Percentiles rank a stretch among this genome's conserved stretches.
These are phyloP conservation scores for Stigmatopora nigra DNA, from an alignment of 2,113 vertebrate genomes.

Conservation along the genomic window DNA sequence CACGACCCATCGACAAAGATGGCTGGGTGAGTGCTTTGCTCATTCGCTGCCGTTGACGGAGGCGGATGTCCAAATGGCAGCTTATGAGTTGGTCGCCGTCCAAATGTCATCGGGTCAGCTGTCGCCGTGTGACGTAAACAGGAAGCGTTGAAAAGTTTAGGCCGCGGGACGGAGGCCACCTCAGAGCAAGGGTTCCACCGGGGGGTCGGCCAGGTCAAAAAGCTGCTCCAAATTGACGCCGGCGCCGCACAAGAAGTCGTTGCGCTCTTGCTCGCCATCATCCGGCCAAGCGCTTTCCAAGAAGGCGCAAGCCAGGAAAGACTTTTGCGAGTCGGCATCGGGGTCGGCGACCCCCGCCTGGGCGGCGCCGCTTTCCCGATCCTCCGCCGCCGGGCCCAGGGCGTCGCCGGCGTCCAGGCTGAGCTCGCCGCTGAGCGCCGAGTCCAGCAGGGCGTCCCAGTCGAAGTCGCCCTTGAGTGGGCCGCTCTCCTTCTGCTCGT, in stretches of 20 bases:
- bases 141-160: background rate
- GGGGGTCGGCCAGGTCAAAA: constrained; percentile 74
- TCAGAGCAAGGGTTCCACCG: constrained; percentile 70
- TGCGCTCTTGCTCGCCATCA: constrained; percentile 68
- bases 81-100: too few species aligned
- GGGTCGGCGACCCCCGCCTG: constrained; percentile 50
- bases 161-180: background rate
- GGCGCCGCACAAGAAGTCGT: constrained; percentile 71
- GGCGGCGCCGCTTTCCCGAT: constrained; percentile 66
- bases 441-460: constrained; percentile 88
- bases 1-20: background rate
- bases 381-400: constrained; percentile 63
- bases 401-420: constrained; percentile 76
- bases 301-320: constrained; percentile 83
- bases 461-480: constrained; percentile 90
- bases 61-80: too few species aligned
- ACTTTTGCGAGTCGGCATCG: constrained; percentile 73
- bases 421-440: constrained; percentile 75
- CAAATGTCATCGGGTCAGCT: background rate
- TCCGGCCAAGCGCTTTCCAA: constrained; percentile 87
- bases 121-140: background rate
- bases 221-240: constrained; percentile 75
- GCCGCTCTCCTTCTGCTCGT: constrained; percentile 79
- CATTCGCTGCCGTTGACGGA: too few species aligned
- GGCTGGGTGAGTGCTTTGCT: background rate